Conservation (phyloP, 2,888 invertebrate species). For the Phlogophora meticulosa region DNA sequence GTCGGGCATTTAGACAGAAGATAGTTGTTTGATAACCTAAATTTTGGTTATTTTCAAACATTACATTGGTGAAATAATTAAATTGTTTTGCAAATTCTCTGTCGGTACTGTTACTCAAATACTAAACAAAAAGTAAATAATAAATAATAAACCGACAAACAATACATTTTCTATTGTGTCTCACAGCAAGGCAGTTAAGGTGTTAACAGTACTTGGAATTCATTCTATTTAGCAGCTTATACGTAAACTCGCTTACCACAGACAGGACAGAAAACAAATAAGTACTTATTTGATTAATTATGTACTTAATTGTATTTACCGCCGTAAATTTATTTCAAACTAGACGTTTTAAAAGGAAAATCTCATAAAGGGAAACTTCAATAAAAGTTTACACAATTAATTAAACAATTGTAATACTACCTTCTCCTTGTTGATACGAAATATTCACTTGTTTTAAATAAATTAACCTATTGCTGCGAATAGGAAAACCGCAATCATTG, state of each 20-base stretch:
- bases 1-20: neutral
- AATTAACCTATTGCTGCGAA: neutral
- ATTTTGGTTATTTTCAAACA: neutral
- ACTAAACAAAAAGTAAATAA: neutral
- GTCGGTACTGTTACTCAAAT: neutral
- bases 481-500: slow-evolving; percentile 21
- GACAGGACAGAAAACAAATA: neutral
- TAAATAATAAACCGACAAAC: slow-evolving; percentile 9
- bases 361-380: neutral
- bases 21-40: neutral
- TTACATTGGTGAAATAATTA: neutral
- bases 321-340: neutral
- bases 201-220: slow-evolving; percentile 4
- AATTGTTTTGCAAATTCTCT: neutral
- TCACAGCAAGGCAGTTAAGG: too few relatives aligned
- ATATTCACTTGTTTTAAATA: neutral
- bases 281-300: neutral
- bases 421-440: neutral
- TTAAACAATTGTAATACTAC: slow-evolving; percentile 1
- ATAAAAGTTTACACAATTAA: neutral
- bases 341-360: neutral
- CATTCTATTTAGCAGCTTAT: slow-evolving; percentile 1
- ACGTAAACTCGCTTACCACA: slow-evolving; percentile 10
- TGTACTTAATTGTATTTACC: neutral
- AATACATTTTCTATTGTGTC: too few relatives aligned